Evolutionary conservation across 1,140 invertebrate genomes (phyloP).

Genomic region (Aradophagus sp.): DNA sequence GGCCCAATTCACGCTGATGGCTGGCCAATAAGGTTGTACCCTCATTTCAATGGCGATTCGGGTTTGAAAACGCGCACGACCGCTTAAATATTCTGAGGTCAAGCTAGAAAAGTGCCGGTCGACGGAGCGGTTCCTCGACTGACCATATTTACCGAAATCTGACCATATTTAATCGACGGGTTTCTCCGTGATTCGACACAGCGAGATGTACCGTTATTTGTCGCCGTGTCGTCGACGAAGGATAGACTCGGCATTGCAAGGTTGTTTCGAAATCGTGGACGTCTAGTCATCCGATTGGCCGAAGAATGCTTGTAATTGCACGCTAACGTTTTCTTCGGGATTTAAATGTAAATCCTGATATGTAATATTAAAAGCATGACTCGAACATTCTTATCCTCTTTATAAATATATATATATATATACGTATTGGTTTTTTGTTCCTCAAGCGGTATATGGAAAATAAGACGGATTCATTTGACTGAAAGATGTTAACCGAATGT

Average conservation of each 20-base stretch:
- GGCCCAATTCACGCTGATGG: too few relatives aligned
- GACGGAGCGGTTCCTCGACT: not conserved
- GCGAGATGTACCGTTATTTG: slow-evolving; percentile 47
- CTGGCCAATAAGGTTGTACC: not conserved
- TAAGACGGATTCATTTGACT: too few relatives aligned
- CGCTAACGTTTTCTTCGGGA: slow-evolving; percentile 15
- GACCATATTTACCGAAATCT: slow-evolving; percentile 9
- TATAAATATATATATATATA: too few relatives aligned
- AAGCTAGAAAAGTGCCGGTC: not conserved
- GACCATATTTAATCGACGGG: slow-evolving; percentile 29
- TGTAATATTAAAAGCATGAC: slow-evolving; percentile 27
- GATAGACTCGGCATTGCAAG: slow-evolving; percentile 55
- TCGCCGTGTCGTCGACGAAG: slow-evolving; percentile 40
- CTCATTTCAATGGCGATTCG: not conserved
- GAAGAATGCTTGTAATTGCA: slow-evolving; percentile 34
- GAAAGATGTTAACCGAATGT: too few relatives aligned
- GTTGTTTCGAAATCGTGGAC: slow-evolving; percentile 52
- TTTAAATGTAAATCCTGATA: too few relatives aligned
- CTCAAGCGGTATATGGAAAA: not conserved
- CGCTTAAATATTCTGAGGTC: not conserved
- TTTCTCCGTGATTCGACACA: slow-evolving; percentile 13
- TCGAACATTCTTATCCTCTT: slow-evolving; percentile 4
- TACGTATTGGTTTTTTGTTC: too few relatives aligned
- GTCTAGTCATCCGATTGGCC: slow-evolving; percentile 40
- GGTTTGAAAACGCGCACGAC: not conserved